Evolutionary conservation across 2,888 invertebrate genomes (phyloP).

Genomic region (Hirtodrosophila duncani): DNA sequence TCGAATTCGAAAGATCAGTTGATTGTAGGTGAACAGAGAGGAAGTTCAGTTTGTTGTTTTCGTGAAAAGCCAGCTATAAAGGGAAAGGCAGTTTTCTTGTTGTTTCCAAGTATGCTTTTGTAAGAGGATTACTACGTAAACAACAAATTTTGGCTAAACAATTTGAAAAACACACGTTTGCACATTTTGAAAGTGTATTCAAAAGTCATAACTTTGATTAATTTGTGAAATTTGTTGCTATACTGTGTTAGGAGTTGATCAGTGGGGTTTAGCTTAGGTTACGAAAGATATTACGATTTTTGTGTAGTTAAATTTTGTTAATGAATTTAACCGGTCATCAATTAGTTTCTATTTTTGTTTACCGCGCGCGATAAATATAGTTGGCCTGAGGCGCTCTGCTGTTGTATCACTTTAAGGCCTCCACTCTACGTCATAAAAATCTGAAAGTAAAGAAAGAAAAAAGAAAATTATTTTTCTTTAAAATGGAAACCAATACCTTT

Average conservation of each 20-base stretch:
- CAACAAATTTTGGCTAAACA: constrained; percentile 70
- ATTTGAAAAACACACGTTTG: constrained; percentile 68
- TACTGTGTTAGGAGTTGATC: background rate
- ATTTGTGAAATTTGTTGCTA: constrained; percentile 15
- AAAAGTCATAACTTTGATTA: constrained; percentile 6
- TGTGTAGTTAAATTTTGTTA: constrained; percentile 33
- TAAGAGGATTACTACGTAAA: constrained; percentile 55
- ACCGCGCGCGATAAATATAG: constrained; percentile 17
- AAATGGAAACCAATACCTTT: background rate
- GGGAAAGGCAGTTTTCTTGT: constrained; percentile 4
- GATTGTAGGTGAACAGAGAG: too few species aligned
- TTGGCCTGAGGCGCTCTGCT: too few species aligned
- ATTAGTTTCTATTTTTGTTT: constrained; percentile 13
- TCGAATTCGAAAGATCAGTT: constrained; percentile 19
- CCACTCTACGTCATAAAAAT: constrained; percentile 24
- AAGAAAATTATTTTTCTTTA: background rate
- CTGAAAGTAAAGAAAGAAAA: constrained; percentile 34
- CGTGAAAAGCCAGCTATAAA: constrained; percentile 2
- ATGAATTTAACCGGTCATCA: constrained; percentile 38
- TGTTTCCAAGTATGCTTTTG: constrained; percentile 43
- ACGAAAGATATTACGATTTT: background rate
- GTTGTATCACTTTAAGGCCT: too few species aligned
- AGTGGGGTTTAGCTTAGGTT: constrained; percentile 14
- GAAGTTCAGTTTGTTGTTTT: too few species aligned
- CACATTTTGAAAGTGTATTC: constrained; percentile 52